Conservation (phyloP, 1,140 invertebrate species). For the Hylaeus volcanicus region DNA sequence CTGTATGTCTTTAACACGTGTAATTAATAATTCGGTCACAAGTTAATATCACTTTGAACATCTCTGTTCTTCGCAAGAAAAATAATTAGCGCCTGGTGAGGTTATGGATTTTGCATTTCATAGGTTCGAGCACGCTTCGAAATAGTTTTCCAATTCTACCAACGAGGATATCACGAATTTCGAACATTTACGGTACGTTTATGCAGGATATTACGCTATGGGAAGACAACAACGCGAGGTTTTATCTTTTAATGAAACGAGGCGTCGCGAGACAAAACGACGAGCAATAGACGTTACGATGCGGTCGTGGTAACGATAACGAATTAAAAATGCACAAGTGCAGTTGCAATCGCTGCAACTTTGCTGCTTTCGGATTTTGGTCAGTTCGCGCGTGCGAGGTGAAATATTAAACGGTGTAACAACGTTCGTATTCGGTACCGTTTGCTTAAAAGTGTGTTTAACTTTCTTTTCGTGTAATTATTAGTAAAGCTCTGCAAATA, state of each 20-base stretch:
- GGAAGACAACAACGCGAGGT: neutral
- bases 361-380: neutral
- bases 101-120: no score
- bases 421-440: neutral
- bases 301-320: conserved; percentile 14
- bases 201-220: neutral
- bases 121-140: neutral
- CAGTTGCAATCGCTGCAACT: neutral
- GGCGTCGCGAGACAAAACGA: neutral
- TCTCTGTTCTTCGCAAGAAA: no score
- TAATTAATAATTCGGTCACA: no score
- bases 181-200: neutral
- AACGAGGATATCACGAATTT: neutral
- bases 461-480: neutral
- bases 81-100: no score
- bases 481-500: no score
- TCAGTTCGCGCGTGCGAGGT: neutral
- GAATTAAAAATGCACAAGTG: conserved; percentile 9
- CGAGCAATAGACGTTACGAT: neutral
- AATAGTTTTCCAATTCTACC: conserved; percentile 10
- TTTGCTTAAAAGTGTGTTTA: neutral
- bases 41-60: no score
- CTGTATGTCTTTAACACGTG: no score
- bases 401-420: neutral
- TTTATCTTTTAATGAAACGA: conserved; percentile 36